phyloP scores from a whole-genome alignment of 2,888 invertebrate genomes.

The Elegia similella region DNA sequence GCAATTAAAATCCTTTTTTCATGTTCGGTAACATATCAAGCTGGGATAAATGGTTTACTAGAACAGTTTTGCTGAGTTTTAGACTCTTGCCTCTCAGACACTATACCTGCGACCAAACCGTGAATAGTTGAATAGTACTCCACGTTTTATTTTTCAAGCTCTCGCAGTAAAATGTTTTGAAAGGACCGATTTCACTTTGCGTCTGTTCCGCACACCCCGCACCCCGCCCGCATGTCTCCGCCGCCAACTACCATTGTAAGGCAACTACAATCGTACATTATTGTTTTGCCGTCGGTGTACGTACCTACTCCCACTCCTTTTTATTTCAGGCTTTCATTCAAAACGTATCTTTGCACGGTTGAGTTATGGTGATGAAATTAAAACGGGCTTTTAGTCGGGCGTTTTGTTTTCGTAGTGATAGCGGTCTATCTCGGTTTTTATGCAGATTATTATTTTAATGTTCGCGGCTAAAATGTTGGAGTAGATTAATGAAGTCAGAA shows the following conservation, averaged over 20 bases:
- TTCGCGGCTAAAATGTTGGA: conserved; percentile 18
- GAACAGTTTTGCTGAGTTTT: conserved; percentile 40
- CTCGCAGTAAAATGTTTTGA: conserved; percentile 75
- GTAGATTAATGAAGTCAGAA: conserved; percentile 2
- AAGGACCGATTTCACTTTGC: conserved; percentile 79
- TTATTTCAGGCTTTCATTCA: conserved; percentile 66
- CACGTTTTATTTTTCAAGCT: conserved; percentile 69
- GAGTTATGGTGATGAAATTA: conserved; percentile 75
- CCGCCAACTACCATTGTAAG: conserved; percentile 62
- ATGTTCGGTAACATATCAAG: background rate
- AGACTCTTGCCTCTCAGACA: conserved; percentile 48
- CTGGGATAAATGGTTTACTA: conserved; percentile 37
- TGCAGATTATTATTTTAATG: conserved; percentile 45
- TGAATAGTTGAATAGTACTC: conserved; percentile 62
- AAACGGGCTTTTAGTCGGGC: conserved; percentile 62
- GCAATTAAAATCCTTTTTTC: conserved; percentile 14
- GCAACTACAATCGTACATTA: conserved; percentile 76
- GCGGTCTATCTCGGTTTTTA: conserved; percentile 39
- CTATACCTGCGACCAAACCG: conserved; percentile 49
- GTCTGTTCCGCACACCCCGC: conserved; percentile 41
- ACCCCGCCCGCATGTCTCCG: conserved; percentile 58
- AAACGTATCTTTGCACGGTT: conserved; percentile 68
- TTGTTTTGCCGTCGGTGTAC: conserved; percentile 69
- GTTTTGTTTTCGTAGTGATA: conserved; percentile 49
- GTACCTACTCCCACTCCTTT: conserved; percentile 65